phyloP scores from a whole-genome alignment of 1,140 invertebrate genomes.

The Drosophila athabasca region DNA sequence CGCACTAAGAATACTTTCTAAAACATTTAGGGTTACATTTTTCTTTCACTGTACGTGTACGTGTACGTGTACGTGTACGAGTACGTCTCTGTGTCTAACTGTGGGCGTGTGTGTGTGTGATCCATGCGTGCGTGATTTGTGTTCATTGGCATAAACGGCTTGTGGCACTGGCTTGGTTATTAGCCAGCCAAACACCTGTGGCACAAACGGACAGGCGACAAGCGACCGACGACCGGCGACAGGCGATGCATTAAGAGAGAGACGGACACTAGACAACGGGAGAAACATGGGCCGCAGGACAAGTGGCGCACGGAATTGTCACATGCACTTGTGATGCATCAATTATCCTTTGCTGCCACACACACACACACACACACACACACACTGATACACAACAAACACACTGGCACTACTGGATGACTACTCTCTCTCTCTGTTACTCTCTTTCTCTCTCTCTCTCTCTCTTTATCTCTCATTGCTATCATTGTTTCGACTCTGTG shows the following conservation, averaged over 20 bases:
- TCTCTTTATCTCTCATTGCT: too few species aligned
- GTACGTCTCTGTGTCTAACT: slow-evolving; percentile 4
- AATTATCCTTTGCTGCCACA: slow-evolving; percentile 57
- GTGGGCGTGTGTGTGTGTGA: slow-evolving; percentile 22
- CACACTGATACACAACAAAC: too few species aligned
- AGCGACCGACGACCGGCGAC: neutral
- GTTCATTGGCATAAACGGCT: slow-evolving; percentile 70
- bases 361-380: neutral
- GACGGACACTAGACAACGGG: slow-evolving; percentile 6
- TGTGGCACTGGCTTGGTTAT: slow-evolving; percentile 60
- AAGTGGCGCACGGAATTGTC: slow-evolving; percentile 44
- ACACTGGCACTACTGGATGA: too few species aligned
- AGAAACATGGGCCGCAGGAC: too few species aligned
- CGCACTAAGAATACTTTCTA: too few species aligned
- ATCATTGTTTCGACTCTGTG: too few species aligned
- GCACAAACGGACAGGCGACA: slow-evolving; percentile 36
- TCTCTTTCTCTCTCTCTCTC: too few species aligned
- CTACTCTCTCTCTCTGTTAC: neutral
- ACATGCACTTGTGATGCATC: slow-evolving; percentile 58
- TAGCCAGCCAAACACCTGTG: slow-evolving; percentile 77
- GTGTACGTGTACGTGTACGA: slow-evolving; percentile 1
- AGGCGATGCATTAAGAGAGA: neutral
- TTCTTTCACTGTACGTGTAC: too few species aligned
- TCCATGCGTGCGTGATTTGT: slow-evolving; percentile 61
- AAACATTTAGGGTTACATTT: too few species aligned